A percentile compares a stretch with the other conserved stretches of the same genome.
Conservation (phyloP, 2,113 vertebrate species). For the Protobothrops flavoviridis region DNA sequence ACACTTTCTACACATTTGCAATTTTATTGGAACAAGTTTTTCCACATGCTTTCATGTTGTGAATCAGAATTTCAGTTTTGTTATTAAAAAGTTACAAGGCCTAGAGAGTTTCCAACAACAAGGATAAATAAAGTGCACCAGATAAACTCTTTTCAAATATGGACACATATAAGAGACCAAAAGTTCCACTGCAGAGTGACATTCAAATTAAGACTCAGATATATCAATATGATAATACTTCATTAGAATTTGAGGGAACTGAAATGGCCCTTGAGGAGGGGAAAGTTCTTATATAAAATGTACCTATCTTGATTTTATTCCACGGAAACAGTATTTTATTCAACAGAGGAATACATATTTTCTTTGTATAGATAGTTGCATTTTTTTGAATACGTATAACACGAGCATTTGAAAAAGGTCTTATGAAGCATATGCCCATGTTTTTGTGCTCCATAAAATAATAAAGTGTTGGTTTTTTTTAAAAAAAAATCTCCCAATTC, state of each 20-base stretch:
- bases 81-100: background rate
- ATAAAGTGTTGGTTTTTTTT: background rate
- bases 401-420: conserved; percentile 16
- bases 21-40: conserved; percentile 17
- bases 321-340: conserved; percentile 10
- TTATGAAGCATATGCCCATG: conserved; percentile 56
- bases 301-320: conserved; percentile 3
- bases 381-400: conserved; percentile 27
- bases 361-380: conserved; percentile 19
- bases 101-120: background rate
- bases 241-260: background rate
- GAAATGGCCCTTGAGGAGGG: background rate
- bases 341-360: background rate
- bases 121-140: background rate
- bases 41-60: conserved; percentile 7
- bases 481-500: background rate
- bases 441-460: conserved; percentile 54
- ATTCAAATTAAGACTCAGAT: conserved; percentile 1
- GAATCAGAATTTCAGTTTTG: conserved; percentile 9
- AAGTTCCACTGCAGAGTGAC: rapidly evolving
- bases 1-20: background rate
- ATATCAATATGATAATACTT: background rate
- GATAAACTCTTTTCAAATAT: background rate
- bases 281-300: conserved; percentile 17
- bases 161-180: background rate